phyloP scores from a whole-genome alignment of 2,113 vertebrate species.

The Bucco capensis region DNA sequence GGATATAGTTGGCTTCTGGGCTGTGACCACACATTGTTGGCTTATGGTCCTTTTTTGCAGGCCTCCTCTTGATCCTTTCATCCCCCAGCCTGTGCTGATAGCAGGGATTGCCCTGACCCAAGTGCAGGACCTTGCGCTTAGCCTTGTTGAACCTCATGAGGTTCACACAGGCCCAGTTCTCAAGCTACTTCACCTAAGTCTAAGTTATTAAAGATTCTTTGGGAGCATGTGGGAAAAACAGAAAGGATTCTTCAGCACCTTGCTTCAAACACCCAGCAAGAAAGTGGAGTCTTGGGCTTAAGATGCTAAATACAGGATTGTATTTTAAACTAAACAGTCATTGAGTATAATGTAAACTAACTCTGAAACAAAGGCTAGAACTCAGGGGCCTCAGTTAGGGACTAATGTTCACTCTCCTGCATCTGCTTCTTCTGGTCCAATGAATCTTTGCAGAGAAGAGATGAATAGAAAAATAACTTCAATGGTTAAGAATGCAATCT shows the following conservation, averaged over 20 bases:
- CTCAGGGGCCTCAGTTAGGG: slow-evolving; percentile 7
- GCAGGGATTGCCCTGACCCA: not conserved
- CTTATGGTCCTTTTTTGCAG: not conserved
- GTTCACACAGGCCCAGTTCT: not conserved
- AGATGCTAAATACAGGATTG: not conserved
- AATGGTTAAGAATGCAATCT: not conserved
- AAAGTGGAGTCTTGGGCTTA: not conserved
- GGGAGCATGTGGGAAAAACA: not conserved
- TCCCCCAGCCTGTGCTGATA: not conserved
- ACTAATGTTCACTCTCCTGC: not conserved
- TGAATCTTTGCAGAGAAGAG: not conserved
- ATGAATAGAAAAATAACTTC: not conserved
- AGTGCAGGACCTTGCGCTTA: not conserved
- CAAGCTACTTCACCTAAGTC: not conserved
- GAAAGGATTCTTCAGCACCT: not conserved
- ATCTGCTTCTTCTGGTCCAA: slow-evolving; percentile 2
- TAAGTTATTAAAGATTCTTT: not conserved
- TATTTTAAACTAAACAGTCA: slow-evolving; percentile 12
- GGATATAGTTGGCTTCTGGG: not conserved
- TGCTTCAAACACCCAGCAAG: not conserved
- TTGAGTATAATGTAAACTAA: not conserved
- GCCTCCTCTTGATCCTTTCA: not conserved
- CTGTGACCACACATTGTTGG: not conserved
- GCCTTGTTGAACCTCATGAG: not conserved
- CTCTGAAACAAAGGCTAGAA: not conserved